A percentile compares a stretch with the other conserved stretches of the same genome.
phyloP scores from a whole-genome alignment of 2,113 vertebrate species.

The Alosa alosa region DNA sequence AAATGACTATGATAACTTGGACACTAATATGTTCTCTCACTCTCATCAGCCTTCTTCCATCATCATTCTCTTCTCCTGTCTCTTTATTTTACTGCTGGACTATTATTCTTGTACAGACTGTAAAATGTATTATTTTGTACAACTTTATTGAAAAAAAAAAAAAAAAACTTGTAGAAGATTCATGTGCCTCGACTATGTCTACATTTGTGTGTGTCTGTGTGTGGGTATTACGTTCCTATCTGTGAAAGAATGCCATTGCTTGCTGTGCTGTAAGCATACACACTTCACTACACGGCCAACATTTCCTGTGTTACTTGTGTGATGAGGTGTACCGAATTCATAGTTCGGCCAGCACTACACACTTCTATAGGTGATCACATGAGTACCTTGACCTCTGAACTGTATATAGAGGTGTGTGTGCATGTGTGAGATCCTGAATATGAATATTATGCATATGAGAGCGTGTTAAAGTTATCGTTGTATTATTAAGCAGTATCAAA shows the following conservation, averaged over 20 bases:
- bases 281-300: neutral
- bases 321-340: neutral
- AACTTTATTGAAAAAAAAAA: constrained; percentile 89
- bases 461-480: neutral
- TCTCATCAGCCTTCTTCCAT: constrained; percentile 22
- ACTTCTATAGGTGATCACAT: neutral
- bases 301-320: neutral
- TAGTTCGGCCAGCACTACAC: neutral
- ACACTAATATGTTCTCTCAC: constrained; percentile 45
- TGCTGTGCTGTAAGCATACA: neutral
- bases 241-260: neutral
- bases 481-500: neutral
- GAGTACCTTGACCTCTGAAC: neutral
- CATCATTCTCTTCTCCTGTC: constrained; percentile 38
- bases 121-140: constrained; percentile 97
- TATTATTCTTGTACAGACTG: constrained; percentile 94
- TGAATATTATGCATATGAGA: neutral
- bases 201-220: constrained; percentile 56
- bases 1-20: constrained; percentile 45
- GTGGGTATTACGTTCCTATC: neutral
- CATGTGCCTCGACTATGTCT: constrained; percentile 92
- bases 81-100: constrained; percentile 84
- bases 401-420: neutral
- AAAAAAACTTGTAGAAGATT: constrained; percentile 87
- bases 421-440: constrained; percentile 42